Conservation (phyloP, 2,888 invertebrate species). For the Cryptus armator region DNA sequence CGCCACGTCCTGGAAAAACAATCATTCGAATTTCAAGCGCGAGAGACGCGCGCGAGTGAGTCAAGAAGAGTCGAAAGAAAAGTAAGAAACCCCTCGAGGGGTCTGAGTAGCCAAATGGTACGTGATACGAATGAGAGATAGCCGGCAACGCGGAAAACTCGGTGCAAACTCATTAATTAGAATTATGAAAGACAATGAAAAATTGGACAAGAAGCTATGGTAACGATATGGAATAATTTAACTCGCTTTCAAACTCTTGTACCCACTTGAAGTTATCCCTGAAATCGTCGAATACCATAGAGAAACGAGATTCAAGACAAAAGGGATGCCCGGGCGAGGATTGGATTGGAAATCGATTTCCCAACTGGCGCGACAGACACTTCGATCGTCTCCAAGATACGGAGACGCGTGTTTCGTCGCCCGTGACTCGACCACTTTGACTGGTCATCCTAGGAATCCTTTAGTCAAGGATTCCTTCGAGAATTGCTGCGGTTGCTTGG, state of each 20-base stretch:
- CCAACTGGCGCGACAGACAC: slow-evolving; percentile 1
- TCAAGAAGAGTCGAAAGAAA: not conserved
- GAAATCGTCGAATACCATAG: not conserved
- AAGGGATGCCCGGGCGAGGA: not conserved
- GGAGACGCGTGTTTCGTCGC: not conserved
- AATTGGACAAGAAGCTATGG: not conserved
- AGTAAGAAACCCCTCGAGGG: too few species aligned
- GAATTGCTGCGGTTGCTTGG: slow-evolving; percentile 16
- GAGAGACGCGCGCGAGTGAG: not conserved
- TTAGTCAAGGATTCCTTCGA: slow-evolving; percentile 27
- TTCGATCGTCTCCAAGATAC: not conserved
- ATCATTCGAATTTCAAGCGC: not conserved
- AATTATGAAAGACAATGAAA: not conserved
- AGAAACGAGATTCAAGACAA: not conserved
- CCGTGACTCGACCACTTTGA: slow-evolving; percentile 44
- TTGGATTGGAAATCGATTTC: slow-evolving; percentile 21
- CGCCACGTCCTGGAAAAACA: not conserved
- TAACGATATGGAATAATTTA: slow-evolving; percentile 14
- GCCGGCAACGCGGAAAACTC: not conserved
- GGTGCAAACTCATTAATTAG: slow-evolving; percentile 9
- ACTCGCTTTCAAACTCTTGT: not conserved
- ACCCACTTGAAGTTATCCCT: not conserved
- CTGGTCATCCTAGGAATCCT: slow-evolving; percentile 56
- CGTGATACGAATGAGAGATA: slow-evolving; percentile 11
- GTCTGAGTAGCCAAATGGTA: not conserved